Evolutionary conservation across 92 coral and sea anemone genomes (phyloP), one percentile per base, ranked within the genome.

Genomic region (Bergia sp.): DNA sequence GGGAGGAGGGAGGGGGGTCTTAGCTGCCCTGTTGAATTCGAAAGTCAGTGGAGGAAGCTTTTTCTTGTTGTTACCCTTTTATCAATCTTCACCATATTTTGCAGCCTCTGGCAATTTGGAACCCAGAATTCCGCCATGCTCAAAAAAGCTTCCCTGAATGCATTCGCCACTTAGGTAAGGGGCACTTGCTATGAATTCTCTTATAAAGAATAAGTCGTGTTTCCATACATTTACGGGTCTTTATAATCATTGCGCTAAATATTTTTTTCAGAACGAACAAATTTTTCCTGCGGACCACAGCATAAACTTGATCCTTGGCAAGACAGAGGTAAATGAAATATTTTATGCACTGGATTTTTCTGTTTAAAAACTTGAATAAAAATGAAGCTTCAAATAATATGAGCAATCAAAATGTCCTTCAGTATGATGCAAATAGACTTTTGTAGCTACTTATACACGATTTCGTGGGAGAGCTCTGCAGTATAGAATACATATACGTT

Each of bases 21-120:
- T 29, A 29, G 29, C 29, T 29, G 29, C 0, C 29, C 29, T 29
- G 29, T 29, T 29, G 29, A 29, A n/a, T n/a, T n/a, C n/a, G n/a
- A n/a, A 29, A 29, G 29, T 29, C 29, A 29, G 29, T 29, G 29
- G 29, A 29, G 29, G 29, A 29, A 29, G 29, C 29, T 57, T 13
- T 7, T 7, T 41, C 21, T 5, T 36, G 47, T 44, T 7, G 53
- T 41, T 29, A 4, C 11, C 12, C 4, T 36, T 50, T 80, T 80
- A 23, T 36, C 69, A 7, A 16, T 77, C 13, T 6, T 43, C 37
- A 80, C 21, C 69, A 61, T 61, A 21, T 72, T 49, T 40, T 71
- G n/a, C 92, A 96, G 99, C 92, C 99, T n/a, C 93, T 95, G 69
- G 98, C 99, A 82, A 95, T 96, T 65, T 96, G 99, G 99, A 95